Percentiles rank a stretch among this genome's conserved stretches.
Evolutionary conservation across 92 coral and sea anemone species (phyloP).

Genomic region (Nematostella vectensis): DNA sequence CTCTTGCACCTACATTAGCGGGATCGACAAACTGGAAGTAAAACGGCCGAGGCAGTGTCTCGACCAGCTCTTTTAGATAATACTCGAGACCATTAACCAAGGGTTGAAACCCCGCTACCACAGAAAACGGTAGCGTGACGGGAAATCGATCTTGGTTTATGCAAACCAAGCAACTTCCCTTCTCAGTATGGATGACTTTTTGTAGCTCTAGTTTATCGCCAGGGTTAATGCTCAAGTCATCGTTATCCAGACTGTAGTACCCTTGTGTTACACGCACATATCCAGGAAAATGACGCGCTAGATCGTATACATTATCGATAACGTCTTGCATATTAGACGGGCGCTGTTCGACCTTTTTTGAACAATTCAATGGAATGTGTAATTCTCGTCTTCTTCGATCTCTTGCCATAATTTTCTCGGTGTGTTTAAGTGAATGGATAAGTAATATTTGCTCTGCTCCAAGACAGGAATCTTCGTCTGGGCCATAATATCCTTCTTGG

Average conservation of each 20-base stretch:
- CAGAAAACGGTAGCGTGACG: slow-evolving; percentile 55
- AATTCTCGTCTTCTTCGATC: slow-evolving; percentile 64
- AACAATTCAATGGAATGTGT: slow-evolving; percentile 80
- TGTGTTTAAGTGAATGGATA: slow-evolving; percentile 65
- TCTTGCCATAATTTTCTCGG: slow-evolving; percentile 78
- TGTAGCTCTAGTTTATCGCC: slow-evolving; percentile 82
- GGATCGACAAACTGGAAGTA: slow-evolving; percentile 77
- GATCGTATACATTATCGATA: slow-evolving; percentile 66
- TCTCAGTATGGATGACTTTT: slow-evolving; percentile 40
- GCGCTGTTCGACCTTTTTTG: slow-evolving; percentile 83
- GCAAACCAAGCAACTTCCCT: slow-evolving; percentile 43
- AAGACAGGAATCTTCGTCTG: slow-evolving; percentile 89
- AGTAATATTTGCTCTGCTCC: slow-evolving; percentile 82
- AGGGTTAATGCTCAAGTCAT: slow-evolving; percentile 61
- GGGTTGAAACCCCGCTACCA: slow-evolving; percentile 82
- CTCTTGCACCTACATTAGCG: slow-evolving; percentile 30
- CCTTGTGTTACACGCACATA: slow-evolving; percentile 93
- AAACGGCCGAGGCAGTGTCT: slow-evolving; percentile 40
- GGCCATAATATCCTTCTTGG: slow-evolving; percentile 89
- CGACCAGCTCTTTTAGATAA: slow-evolving; percentile 61
- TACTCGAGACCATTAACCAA: slow-evolving; percentile 88
- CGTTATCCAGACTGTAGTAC: slow-evolving; percentile 52
- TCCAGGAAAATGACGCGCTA: slow-evolving; percentile 48
- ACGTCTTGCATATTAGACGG: slow-evolving; percentile 67
- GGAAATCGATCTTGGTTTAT: slow-evolving; percentile 63